These are phyloP conservation scores for Heteractis magnifica DNA, from an alignment of 92 coral and sea anemone genomes.

Conservation along the genomic window DNA sequence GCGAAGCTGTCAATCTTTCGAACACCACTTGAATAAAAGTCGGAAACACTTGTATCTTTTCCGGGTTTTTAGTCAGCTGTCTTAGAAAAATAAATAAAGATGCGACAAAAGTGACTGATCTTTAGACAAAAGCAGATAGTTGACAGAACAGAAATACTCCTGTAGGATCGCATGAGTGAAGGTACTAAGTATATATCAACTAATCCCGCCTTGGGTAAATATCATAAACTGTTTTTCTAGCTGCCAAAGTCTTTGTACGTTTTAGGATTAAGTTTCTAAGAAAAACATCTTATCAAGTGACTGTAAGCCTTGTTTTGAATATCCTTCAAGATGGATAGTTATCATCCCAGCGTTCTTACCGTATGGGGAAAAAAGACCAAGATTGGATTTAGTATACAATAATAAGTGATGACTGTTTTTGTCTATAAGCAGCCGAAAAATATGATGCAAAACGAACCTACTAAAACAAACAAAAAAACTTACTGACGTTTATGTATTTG, in stretches of 20 bases:
- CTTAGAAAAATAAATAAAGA: neutral
- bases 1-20: neutral
- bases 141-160: neutral
- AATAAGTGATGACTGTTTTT: too few relatives aligned
- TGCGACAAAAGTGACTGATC: neutral
- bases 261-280: too few relatives aligned
- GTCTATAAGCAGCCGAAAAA: too few relatives aligned
- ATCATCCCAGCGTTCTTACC: too few relatives aligned
- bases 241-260: neutral
- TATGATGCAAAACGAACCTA: too few relatives aligned
- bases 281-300: too few relatives aligned
- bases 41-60: neutral
- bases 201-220: neutral
- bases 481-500: too few relatives aligned
- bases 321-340: too few relatives aligned
- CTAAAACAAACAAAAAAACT: too few relatives aligned
- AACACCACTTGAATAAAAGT: neutral
- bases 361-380: too few relatives aligned
- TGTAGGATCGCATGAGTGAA: neutral
- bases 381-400: too few relatives aligned
- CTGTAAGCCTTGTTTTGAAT: too few relatives aligned
- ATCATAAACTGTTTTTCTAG: neutral
- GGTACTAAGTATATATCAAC: neutral
- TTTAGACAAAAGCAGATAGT: slow-evolving; percentile 3
- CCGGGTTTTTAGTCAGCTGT: slow-evolving; percentile 4